Evolutionary conservation across 1,140 invertebrate species (phyloP).

Genomic region (Papilio aristodemus): DNA sequence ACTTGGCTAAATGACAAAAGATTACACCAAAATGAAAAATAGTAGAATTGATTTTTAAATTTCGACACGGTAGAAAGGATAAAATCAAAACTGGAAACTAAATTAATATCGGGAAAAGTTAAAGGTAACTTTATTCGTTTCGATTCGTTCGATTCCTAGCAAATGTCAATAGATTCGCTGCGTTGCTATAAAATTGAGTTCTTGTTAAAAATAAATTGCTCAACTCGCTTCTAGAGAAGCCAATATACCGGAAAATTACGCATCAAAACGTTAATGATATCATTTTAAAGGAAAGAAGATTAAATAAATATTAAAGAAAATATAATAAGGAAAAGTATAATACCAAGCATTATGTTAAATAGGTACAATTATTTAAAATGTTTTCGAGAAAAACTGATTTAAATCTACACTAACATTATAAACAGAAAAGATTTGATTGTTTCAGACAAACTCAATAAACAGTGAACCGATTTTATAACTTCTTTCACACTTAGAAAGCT

Average conservation of each 20-base stretch:
- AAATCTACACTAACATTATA: no score
- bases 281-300: not conserved
- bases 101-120: not conserved
- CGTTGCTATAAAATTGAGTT: not conserved
- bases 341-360: no score
- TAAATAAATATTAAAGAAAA: not conserved
- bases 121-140: constrained; percentile 9
- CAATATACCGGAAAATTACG: not conserved
- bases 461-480: no score
- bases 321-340: not conserved
- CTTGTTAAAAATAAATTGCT: constrained; percentile 18
- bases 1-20: not conserved
- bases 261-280: not conserved
- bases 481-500: no score
- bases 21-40: not conserved
- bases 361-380: no score
- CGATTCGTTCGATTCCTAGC: not conserved
- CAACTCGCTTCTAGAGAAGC: not conserved
- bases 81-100: not conserved
- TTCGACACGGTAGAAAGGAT: not conserved
- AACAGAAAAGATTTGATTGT: no score
- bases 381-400: no score
- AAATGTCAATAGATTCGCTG: constrained; percentile 10
- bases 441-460: no score
- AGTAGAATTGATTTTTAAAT: not conserved